Evolutionary conservation across 2,888 invertebrate genomes (phyloP).

Genomic region (Hypsopygia costalis): DNA sequence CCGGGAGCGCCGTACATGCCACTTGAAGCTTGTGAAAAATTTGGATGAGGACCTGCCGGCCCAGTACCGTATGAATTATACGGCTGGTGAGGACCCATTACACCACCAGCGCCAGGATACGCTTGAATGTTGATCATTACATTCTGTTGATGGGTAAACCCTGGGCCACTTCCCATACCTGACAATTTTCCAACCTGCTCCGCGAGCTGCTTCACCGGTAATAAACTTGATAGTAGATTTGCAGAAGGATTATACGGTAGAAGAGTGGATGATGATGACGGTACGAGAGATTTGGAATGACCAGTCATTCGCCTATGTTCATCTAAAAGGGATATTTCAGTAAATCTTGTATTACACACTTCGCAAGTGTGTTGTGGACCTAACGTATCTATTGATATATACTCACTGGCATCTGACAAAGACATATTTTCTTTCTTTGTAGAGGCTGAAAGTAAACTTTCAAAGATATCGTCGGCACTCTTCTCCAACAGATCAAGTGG

Average conservation of each 20-base stretch:
- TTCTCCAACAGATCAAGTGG: slow-evolving; percentile 63
- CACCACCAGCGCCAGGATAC: slow-evolving; percentile 76
- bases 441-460: slow-evolving; percentile 59
- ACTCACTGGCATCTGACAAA: slow-evolving; percentile 76
- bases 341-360: slow-evolving; percentile 81
- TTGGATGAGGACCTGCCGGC: slow-evolving; percentile 51
- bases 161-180: slow-evolving; percentile 44
- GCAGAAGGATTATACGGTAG: slow-evolving; percentile 57
- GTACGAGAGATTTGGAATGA: slow-evolving; percentile 70
- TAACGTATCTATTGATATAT: slow-evolving; percentile 82
- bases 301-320: slow-evolving; percentile 77
- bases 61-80: slow-evolving; percentile 60
- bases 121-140: slow-evolving; percentile 84
- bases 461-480: slow-evolving; percentile 72
- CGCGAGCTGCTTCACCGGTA: slow-evolving; percentile 70
- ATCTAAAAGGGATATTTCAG: slow-evolving; percentile 73
- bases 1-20: slow-evolving; percentile 61
- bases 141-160: slow-evolving; percentile 82
- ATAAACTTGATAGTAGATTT: slow-evolving; percentile 57
- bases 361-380: slow-evolving; percentile 82
- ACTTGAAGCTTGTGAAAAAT: slow-evolving; percentile 43
- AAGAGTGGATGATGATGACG: slow-evolving; percentile 47
- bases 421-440: slow-evolving; percentile 59
- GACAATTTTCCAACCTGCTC: slow-evolving; percentile 73
- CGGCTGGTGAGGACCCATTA: slow-evolving; percentile 65